Evolutionary conservation across 2,888 invertebrate genomes (phyloP).

Genomic region (Colostygia pectinataria): DNA sequence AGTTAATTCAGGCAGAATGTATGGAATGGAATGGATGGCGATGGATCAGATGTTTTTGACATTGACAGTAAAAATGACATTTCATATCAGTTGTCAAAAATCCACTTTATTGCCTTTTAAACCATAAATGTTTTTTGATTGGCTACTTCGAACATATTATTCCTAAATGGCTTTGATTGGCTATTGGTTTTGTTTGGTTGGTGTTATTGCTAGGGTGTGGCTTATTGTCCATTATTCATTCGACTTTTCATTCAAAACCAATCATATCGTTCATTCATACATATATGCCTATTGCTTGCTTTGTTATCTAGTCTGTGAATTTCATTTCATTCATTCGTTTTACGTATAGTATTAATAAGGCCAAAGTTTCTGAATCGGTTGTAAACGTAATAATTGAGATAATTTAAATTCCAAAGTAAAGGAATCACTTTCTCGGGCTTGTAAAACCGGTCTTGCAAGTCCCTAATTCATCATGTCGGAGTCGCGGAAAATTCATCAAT

Average conservation of each 20-base stretch:
- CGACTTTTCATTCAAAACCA: no score
- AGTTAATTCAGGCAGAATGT: no score
- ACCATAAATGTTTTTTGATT: no score
- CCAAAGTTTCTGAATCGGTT: conserved; percentile 1
- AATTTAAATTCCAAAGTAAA: conserved; percentile 47
- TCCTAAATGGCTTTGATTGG: no score
- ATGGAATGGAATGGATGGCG: background rate
- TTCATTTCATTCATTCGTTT: conserved; percentile 27
- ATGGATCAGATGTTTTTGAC: background rate
- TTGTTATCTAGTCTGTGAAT: background rate
- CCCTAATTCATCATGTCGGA: conserved; percentile 66
- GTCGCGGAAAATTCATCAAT: conserved; percentile 69
- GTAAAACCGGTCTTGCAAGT: conserved; percentile 51
- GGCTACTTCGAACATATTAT: no score
- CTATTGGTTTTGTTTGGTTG: conserved; percentile 26
- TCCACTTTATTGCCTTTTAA: no score
- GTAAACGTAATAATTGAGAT: conserved; percentile 41
- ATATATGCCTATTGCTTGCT: no score
- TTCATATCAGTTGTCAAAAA: no score
- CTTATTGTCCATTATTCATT: no score
- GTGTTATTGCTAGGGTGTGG: background rate
- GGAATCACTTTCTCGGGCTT: conserved; percentile 45
- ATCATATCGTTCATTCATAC: no score
- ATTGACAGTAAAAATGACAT: background rate
- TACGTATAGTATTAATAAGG: background rate